These are phyloP conservation scores for Hirtodrosophila duncani DNA, from an alignment of 2,888 invertebrate species.

Conservation along the genomic window DNA sequence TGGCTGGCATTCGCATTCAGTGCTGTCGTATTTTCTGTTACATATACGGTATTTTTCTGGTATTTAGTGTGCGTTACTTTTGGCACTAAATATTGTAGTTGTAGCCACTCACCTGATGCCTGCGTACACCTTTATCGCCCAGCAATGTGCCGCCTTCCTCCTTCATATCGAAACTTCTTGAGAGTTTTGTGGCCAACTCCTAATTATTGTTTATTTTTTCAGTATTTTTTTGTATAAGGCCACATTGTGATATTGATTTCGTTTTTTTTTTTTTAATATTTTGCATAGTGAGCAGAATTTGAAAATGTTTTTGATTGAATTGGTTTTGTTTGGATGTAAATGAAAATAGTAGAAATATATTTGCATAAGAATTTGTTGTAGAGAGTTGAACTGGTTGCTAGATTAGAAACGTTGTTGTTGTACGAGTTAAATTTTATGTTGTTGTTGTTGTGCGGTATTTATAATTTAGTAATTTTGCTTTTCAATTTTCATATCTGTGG, in stretches of 20 bases:
- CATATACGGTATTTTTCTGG: slow-evolving; percentile 18
- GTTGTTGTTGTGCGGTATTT: slow-evolving; percentile 25
- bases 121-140: slow-evolving; percentile 84
- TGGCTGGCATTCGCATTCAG: slow-evolving; percentile 58
- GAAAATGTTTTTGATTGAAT: slow-evolving; percentile 30
- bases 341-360: slow-evolving; percentile 65
- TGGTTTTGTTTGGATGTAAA: slow-evolving; percentile 56
- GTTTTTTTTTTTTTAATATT: slow-evolving; percentile 44
- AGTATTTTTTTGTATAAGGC: slow-evolving; percentile 32
- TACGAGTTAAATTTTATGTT: slow-evolving; percentile 27
- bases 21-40: slow-evolving; percentile 38
- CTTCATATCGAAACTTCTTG: slow-evolving; percentile 93
- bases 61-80: slow-evolving; percentile 14
- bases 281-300: slow-evolving; percentile 51
- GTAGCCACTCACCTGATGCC: slow-evolving; percentile 82
- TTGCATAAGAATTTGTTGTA: slow-evolving; percentile 68
- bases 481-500: slow-evolving; percentile 1
- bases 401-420: slow-evolving; percentile 25
- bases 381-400: slow-evolving; percentile 39
- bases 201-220: slow-evolving; percentile 76
- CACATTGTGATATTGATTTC: slow-evolving; percentile 36
- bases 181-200: slow-evolving; percentile 92
- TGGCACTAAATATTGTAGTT: slow-evolving; percentile 43
- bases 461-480: slow-evolving; percentile 4
- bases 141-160: slow-evolving; percentile 87